Evolutionary conservation across 2,888 invertebrate species (phyloP).

Genomic region (Phragmatobia fuliginosa): DNA sequence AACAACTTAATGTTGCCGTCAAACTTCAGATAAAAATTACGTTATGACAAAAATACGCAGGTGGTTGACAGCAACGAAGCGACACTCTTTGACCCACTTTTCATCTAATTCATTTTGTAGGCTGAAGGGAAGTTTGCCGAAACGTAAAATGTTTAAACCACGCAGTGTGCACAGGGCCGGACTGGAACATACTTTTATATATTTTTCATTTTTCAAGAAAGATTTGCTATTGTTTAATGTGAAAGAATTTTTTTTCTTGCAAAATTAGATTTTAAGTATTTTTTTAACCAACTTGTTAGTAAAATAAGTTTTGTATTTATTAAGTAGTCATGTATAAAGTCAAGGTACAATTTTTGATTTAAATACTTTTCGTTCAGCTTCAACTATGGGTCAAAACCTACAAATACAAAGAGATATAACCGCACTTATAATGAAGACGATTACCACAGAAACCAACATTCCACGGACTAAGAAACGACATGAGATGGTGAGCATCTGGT

Average conservation of each 20-base stretch:
- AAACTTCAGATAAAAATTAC: slow-evolving; percentile 57
- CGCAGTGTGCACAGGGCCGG: slow-evolving; percentile 26
- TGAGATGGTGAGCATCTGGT: slow-evolving; percentile 31
- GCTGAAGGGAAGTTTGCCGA: slow-evolving; percentile 55
- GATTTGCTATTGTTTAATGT: no score
- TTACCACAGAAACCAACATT: slow-evolving; percentile 5
- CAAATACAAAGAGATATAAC: background rate
- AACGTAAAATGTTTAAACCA: slow-evolving; percentile 61
- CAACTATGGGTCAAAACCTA: no score
- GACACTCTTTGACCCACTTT: slow-evolving; percentile 72
- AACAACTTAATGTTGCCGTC: slow-evolving; percentile 50
- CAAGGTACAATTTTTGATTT: background rate
- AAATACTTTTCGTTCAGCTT: background rate
- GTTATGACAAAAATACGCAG: slow-evolving; percentile 56
- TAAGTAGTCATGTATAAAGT: no score
- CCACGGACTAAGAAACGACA: slow-evolving; percentile 18
- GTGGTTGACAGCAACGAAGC: slow-evolving; percentile 38
- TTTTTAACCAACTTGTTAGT: no score
- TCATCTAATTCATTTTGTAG: slow-evolving; percentile 70
- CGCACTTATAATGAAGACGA: background rate
- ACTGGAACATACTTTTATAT: background rate
- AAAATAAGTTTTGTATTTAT: no score
- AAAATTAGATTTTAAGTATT: no score
- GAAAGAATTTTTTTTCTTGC: no score
- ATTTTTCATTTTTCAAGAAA: background rate